Base-by-base conservation (phyloP, 2,888 invertebrate species). In the Cheilosia vulpina region DNA sequence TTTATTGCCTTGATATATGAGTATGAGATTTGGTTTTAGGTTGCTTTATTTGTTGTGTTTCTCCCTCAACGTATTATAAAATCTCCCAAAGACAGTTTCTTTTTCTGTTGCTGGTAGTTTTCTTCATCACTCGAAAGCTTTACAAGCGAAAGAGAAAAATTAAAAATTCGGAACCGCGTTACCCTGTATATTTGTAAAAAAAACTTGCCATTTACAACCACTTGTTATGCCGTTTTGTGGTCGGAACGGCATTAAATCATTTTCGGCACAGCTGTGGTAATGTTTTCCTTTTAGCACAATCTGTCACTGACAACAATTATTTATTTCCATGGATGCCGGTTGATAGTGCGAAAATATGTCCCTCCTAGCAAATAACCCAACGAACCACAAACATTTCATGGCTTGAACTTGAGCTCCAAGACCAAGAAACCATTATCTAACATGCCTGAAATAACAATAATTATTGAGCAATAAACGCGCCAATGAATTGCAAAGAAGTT, bases 361-460 rank as follows among this genome's bases (percentile, higher is more conserved):
- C 45, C 43, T 19, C 21, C 52, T 9, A 66, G 9, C 7, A 13
- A 27, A 17, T 19, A 69, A 34, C 21, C 34, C 57, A 69, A n/a
- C 53, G 43, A n/a, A 38, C 53, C 34, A 34, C 41, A n/a, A 55
- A 19, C 38, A 65, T 57, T 60, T 62, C 62, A 78, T 43, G 52
- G 62, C 52, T 58, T 78, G 83, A 83, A 83, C 83, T 83, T 83
- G 83, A 78, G 78, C 31, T 72, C 57, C 68, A 73, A 83, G 65
- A 52, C 43, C 45, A 71, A 55, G 34, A 38, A 24, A 68, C 27
- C 34, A 73, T 79, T 38, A 9, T 50, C 43, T 62, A 55, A 31
- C 68, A 38, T 4, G 53, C 38, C 43, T 60, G 57, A 45, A 65
- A 55, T 58, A 68, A 47, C 27, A 65, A 68, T 52, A 69, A 68